A percentile compares a stretch with the other conserved stretches of the same genome.
Evolutionary conservation across 2,797 vertebrate species (phyloP).

Genomic region (Galago senegalensis): DNA sequence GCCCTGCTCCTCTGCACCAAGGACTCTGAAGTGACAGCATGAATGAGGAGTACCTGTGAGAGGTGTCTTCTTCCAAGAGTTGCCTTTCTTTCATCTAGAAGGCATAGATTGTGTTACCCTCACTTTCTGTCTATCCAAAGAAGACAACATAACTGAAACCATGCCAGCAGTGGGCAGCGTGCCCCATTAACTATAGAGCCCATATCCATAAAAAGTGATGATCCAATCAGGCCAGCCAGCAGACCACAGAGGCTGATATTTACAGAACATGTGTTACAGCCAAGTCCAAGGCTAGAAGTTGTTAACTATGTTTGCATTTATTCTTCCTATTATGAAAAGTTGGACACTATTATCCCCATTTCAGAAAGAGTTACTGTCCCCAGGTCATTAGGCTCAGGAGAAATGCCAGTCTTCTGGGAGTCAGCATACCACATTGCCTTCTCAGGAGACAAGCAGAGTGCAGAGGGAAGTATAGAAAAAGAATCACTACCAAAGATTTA

Average conservation of each 20-base stretch:
- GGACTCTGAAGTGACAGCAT: background rate
- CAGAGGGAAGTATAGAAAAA: background rate
- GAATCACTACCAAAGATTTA: background rate
- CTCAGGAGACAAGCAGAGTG: background rate
- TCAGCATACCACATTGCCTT: background rate
- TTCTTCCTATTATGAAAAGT: background rate
- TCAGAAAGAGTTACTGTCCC: background rate
- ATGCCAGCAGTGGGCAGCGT: background rate
- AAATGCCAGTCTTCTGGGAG: background rate
- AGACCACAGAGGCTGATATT: too few relatives aligned
- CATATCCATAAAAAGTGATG: background rate
- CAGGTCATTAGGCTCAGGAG: background rate
- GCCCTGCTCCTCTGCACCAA: background rate
- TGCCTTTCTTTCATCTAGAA: background rate
- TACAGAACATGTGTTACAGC: background rate
- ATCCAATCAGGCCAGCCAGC: background rate
- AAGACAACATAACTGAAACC: background rate
- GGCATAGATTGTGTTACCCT: background rate
- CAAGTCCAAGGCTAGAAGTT: background rate
- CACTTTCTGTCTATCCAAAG: background rate
- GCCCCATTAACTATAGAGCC: background rate
- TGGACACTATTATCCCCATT: background rate
- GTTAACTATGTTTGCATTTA: background rate
- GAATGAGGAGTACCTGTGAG: background rate
- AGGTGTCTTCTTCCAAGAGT: background rate